A percentile compares a stretch with the other conserved stretches of the same genome.
Conservation (phyloP, 1,140 invertebrate species). For the Drosophila saltans region DNA sequence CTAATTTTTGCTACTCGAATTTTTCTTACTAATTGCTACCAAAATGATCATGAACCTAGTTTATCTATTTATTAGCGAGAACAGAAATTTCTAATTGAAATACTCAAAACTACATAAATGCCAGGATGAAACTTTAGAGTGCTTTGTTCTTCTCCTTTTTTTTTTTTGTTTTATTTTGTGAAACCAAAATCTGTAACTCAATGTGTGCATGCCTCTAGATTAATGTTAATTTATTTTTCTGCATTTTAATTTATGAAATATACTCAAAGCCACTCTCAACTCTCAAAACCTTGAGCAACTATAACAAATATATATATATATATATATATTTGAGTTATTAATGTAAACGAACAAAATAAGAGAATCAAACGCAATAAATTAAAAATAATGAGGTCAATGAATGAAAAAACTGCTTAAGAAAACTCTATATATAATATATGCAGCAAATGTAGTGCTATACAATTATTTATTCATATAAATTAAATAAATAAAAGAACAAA, state of each 20-base stretch:
- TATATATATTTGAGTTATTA: slow-evolving; percentile 43
- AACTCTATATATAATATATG: slow-evolving; percentile 51
- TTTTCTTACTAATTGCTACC: slow-evolving; percentile 64
- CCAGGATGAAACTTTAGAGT: slow-evolving; percentile 10
- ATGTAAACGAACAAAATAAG: slow-evolving; percentile 52
- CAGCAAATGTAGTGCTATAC: slow-evolving; percentile 74
- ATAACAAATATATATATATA: slow-evolving; percentile 59
- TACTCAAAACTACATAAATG: slow-evolving; percentile 16
- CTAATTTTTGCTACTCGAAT: slow-evolving; percentile 73
- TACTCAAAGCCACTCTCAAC: slow-evolving; percentile 67
- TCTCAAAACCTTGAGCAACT: slow-evolving; percentile 56
- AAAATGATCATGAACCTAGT: slow-evolving; percentile 46
- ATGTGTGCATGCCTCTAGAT: slow-evolving; percentile 65
- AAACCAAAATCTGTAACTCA: slow-evolving; percentile 71
- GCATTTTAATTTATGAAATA: slow-evolving; percentile 60
- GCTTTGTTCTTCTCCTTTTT: slow-evolving; percentile 5
- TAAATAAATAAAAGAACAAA: slow-evolving; percentile 50
- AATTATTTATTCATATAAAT: slow-evolving; percentile 73
- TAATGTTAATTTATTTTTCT: slow-evolving; percentile 69
- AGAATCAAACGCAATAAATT: slow-evolving; percentile 64
- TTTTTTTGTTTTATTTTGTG: slow-evolving; percentile 48
- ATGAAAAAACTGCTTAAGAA: slow-evolving; percentile 61
- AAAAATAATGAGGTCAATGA: slow-evolving; percentile 43
- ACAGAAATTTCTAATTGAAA: slow-evolving; percentile 27
- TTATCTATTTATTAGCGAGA: slow-evolving; percentile 36